phyloP scores from a whole-genome alignment of 2,797 vertebrate genomes.

The Nothura maculosa region DNA sequence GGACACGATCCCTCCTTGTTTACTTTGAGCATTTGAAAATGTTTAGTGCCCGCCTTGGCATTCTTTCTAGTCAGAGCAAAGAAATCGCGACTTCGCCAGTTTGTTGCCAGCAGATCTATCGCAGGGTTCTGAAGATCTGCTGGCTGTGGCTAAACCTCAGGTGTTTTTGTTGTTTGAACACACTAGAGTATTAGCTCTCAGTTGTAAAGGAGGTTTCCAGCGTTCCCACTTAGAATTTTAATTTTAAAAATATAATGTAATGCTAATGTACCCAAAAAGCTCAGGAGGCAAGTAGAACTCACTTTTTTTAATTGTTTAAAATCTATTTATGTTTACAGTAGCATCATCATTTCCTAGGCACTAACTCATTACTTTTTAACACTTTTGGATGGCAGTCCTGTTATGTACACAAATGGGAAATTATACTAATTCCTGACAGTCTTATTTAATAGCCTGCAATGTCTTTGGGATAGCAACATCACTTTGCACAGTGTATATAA shows the following conservation, averaged over 20 bases:
- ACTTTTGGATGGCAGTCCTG: neutral
- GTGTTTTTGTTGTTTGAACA: neutral
- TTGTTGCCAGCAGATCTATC: neutral
- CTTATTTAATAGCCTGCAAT: neutral
- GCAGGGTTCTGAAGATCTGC: neutral
- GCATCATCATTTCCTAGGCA: neutral
- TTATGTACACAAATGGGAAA: neutral
- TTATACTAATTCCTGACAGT: neutral
- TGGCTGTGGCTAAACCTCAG: neutral
- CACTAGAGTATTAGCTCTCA: neutral
- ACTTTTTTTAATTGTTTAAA: neutral
- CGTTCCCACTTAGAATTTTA: no score
- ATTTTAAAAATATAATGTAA: neutral
- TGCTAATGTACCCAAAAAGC: rapidly evolving
- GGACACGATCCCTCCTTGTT: neutral
- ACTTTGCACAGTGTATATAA: neutral
- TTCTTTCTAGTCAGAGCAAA: neutral
- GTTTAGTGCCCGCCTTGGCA: neutral
- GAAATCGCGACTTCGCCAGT: neutral
- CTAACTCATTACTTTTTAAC: neutral
- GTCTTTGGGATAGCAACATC: neutral
- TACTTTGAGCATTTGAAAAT: neutral
- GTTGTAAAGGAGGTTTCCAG: neutral
- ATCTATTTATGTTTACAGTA: neutral
- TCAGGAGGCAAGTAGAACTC: neutral